Base-by-base conservation (phyloP, 2,113 vertebrate genomes). In the Furnarius figulus region DNA sequence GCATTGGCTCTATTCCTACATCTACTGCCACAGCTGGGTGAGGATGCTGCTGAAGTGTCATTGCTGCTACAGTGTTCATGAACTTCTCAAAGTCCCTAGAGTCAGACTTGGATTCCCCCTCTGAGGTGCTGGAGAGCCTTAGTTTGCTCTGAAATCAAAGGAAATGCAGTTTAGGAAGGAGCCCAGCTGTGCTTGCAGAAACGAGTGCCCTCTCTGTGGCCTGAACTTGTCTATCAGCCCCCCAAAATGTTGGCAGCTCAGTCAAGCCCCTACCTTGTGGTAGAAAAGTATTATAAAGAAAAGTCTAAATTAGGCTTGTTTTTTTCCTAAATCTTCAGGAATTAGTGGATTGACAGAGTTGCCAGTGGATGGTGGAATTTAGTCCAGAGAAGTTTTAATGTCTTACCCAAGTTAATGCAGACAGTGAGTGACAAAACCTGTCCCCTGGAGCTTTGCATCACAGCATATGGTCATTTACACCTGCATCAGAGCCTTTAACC, bases 311-410 rank as follows among this genome's bases (percentile, higher is more conserved):
- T 85, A 49, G 2, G 5, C 49, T 68, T 85, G 15, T 39, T 88
- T 85, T 47, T 65, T 33, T 24, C n/a, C 28, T 68, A 56, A 52
- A 72, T 67, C 82, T 59, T 30, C 53, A 71, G 28, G 55, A 93
- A 49, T 91, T 76, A 46, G 23, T 40, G 42, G 78, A 46, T 53
- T 86, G 75, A 33, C 42, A 88, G 67, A 78, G 35, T 50, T 86
- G 84, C 78, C 81, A 92, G 18, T 37, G 47, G 30, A 67, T 63
- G 28, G 35, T 16, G 5, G 61, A 76, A 85, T 85, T 90, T 52
- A 90, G 59, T 67, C 35, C 2, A 3, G 73, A 65, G 65, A 89
- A 86, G 49, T 95, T 96, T 89, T 88, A 88, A 72, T 90, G 68
- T 68, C 31, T 84, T 94, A 23, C 44, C 46, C n/a, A 52, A 90